Evolutionary conservation across 2,888 invertebrate species (phyloP).

Genomic region (Temnothorax ravouxi): DNA sequence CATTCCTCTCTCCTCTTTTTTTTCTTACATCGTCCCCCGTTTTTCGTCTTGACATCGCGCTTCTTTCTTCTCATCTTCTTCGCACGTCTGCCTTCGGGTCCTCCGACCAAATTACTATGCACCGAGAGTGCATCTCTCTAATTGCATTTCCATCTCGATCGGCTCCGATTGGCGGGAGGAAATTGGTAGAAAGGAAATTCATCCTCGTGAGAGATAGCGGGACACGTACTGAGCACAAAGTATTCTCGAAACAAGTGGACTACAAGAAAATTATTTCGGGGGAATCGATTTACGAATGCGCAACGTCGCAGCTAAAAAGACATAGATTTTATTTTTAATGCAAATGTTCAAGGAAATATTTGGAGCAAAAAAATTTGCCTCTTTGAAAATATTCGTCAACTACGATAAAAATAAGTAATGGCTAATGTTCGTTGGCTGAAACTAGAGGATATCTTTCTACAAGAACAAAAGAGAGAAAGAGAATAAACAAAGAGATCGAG

Average conservation of each 20-base stretch:
- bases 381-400: conserved; percentile 70
- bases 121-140: conserved; percentile 77
- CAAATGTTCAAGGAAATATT: background rate
- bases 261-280: conserved; percentile 57
- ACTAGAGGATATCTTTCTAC: conserved; percentile 62
- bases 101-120: conserved; percentile 76
- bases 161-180: conserved; percentile 66
- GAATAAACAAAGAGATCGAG: conserved; percentile 64
- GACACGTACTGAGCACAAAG: conserved; percentile 57
- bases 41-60: conserved; percentile 45
- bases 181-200: conserved; percentile 73
- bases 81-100: conserved; percentile 60
- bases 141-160: conserved; percentile 76
- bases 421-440: conserved; percentile 62
- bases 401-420: conserved; percentile 77
- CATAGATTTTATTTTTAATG: background rate
- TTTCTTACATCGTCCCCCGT: conserved; percentile 47
- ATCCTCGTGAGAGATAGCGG: conserved; percentile 66
- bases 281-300: conserved; percentile 52
- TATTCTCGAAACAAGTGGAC: conserved; percentile 65
- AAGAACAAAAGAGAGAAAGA: conserved; percentile 51
- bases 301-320: background rate
- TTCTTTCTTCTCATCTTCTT: conserved; percentile 26
- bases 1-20: conserved; percentile 48
- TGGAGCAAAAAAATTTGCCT: background rate